These are phyloP conservation scores for Dendronephthya gigantea DNA, from an alignment of 64 coral and sea anemone genomes.

Conservation along the genomic window DNA sequence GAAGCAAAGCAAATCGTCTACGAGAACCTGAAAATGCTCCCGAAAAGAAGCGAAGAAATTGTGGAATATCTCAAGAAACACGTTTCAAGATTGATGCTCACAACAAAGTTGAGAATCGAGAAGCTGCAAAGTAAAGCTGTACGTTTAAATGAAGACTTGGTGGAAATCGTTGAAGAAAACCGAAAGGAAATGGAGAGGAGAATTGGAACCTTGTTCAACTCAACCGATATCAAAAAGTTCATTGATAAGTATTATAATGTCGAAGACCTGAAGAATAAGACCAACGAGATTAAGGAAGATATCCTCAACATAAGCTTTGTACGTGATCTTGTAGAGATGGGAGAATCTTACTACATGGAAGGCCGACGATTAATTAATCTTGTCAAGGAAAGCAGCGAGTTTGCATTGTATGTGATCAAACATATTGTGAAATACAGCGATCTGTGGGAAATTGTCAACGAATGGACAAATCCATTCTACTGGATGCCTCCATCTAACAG, in stretches of 20 bases:
- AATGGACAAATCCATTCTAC: slow-evolving; percentile 41
- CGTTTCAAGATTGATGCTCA: neutral
- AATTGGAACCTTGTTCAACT: neutral
- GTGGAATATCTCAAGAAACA: neutral
- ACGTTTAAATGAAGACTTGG: neutral
- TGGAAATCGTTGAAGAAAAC: neutral
- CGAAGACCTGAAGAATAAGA: neutral
- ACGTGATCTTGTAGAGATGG: neutral
- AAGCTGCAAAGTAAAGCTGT: neutral
- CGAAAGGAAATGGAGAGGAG: neutral
- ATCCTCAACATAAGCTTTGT: neutral
- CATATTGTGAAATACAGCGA: neutral
- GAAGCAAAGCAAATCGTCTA: no score
- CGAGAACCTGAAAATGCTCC: neutral
- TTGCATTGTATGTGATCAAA: neutral
- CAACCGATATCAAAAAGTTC: neutral
- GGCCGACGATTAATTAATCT: neutral
- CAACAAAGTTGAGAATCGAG: neutral
- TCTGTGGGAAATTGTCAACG: neutral
- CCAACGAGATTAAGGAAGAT: slow-evolving; percentile 7
- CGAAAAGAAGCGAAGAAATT: neutral
- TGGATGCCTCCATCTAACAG: slow-evolving; percentile 97
- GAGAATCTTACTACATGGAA: neutral
- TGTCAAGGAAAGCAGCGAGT: neutral
- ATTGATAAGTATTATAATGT: neutral